A percentile compares a stretch with the other conserved stretches of the same genome.
These are phyloP conservation scores for Nomada ferruginata DNA, from an alignment of 2,888 invertebrate species.

Conservation along the genomic window DNA sequence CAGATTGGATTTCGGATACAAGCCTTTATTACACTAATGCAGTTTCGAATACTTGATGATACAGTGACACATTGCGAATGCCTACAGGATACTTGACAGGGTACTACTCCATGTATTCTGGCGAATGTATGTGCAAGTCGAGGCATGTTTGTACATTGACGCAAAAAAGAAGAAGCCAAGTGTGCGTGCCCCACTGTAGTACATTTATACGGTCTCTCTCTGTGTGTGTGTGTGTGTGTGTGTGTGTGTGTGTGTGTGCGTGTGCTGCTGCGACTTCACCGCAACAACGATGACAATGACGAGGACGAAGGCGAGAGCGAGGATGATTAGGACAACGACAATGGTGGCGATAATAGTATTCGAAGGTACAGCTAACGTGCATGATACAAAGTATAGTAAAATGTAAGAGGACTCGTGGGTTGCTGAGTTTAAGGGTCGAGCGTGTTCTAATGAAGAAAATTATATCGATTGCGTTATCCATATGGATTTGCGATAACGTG, in stretches of 20 bases:
- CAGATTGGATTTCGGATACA: neutral
- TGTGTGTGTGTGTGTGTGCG: neutral
- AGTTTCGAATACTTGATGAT: neutral
- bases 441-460: conserved; percentile 50
- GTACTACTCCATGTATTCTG: too few relatives aligned
- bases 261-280: conserved; percentile 21
- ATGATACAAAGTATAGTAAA: conserved; percentile 79
- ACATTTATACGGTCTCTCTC: conserved; percentile 51
- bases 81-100: too few relatives aligned
- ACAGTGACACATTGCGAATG: too few relatives aligned
- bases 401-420: conserved; percentile 80
- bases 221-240: conserved; percentile 6
- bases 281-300: conserved; percentile 1
- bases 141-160: neutral
- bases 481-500: too few relatives aligned
- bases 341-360: neutral
- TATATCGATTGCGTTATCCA: conserved; percentile 12
- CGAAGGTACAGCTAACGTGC: conserved; percentile 52
- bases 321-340: neutral
- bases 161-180: neutral
- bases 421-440: conserved; percentile 79
- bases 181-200: conserved; percentile 49
- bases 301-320: conserved; percentile 10
- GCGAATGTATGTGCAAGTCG: too few relatives aligned
- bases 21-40: neutral